phyloP scores from a whole-genome alignment of 2,888 invertebrate genomes.

The Drosophila planitibia region DNA sequence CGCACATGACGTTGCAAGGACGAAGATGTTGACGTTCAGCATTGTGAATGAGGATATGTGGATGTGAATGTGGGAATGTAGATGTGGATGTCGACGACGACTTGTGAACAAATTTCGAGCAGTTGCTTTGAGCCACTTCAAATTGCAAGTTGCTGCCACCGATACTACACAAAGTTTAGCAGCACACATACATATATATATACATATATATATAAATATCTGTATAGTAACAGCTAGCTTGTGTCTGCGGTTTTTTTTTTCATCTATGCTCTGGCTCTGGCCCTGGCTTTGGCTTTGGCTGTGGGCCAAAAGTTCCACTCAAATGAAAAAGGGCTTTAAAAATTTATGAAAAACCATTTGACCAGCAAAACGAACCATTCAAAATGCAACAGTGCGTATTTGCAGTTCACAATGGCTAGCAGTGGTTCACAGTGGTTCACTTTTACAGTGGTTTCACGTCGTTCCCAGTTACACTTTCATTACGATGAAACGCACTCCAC shows the following conservation, averaged over 20 bases:
- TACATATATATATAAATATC: not conserved
- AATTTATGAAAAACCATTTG: conserved; percentile 71
- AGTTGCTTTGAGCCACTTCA: conserved; percentile 69
- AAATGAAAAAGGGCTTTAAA: conserved; percentile 70
- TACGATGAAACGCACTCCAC: not conserved
- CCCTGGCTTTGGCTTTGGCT: conserved; percentile 32
- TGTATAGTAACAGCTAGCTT: not conserved
- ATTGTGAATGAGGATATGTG: conserved; percentile 1
- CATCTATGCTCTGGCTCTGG: conserved; percentile 1
- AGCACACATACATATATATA: conserved; percentile 37
- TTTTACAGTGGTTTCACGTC: not conserved
- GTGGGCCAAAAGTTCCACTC: conserved; percentile 54
- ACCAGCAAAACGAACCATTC: conserved; percentile 46
- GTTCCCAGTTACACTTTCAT: not conserved
- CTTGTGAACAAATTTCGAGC: conserved; percentile 74
- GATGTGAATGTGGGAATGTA: conserved; percentile 6
- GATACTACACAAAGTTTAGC: conserved; percentile 63
- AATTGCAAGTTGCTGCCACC: conserved; percentile 69
- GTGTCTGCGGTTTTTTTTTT: conserved; percentile 26
- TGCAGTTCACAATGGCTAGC: conserved; percentile 15
- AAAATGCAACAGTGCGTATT: conserved; percentile 58
- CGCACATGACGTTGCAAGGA: conserved; percentile 33
- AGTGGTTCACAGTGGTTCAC: conserved; percentile 2
- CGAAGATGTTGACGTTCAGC: conserved; percentile 30
- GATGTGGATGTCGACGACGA: conserved; percentile 39